Evolutionary conservation across 2,888 invertebrate genomes (phyloP).

Genomic region (Luperina testacea): DNA sequence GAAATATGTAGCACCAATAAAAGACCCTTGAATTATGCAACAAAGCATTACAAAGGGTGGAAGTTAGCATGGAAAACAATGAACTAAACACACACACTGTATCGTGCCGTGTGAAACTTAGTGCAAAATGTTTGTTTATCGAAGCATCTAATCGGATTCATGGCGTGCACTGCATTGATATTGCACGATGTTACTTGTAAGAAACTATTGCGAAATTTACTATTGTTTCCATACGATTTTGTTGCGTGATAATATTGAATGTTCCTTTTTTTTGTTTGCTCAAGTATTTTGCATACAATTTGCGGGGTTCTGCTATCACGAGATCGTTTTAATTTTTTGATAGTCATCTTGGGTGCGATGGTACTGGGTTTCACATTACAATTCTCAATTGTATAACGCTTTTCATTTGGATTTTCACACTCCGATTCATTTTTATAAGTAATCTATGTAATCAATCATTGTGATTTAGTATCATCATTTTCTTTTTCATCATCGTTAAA

Average conservation of each 20-base stretch:
- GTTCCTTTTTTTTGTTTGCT: constrained; percentile 57
- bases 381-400: constrained; percentile 47
- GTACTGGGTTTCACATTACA: constrained; percentile 38
- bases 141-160: constrained; percentile 79
- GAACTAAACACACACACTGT: constrained; percentile 69
- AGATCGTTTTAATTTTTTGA: constrained; percentile 59
- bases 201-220: constrained; percentile 75
- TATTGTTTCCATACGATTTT: constrained; percentile 78
- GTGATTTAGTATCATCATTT: constrained; percentile 46
- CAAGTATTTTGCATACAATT: constrained; percentile 65
- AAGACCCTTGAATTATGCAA: constrained; percentile 74
- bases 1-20: constrained; percentile 59
- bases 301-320: constrained; percentile 43
- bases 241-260: constrained; percentile 69
- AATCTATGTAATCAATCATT: constrained; percentile 54
- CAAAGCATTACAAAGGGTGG: constrained; percentile 70
- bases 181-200: constrained; percentile 77
- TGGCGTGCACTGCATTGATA: constrained; percentile 76
- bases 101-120: constrained; percentile 77
- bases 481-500: constrained; percentile 34
- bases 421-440: constrained; percentile 45
- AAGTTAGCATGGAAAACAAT: constrained; percentile 75
- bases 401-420: constrained; percentile 51
- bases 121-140: constrained; percentile 76
- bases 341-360: constrained; percentile 53